These are phyloP conservation scores for Idaea straminata DNA, from an alignment of 2,888 invertebrate species.

Conservation along the genomic window DNA sequence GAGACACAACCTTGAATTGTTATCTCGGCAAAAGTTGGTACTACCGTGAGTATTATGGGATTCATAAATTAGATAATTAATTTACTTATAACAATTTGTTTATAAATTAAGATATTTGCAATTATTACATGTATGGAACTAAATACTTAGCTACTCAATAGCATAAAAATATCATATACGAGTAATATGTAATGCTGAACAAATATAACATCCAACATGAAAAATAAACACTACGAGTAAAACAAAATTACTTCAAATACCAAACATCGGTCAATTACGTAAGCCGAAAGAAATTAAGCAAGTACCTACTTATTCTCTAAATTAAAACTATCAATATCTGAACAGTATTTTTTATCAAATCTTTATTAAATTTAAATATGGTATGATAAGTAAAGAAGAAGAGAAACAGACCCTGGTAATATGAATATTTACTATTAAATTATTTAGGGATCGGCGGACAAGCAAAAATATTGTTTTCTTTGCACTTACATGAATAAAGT, in stretches of 20 bases:
- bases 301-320: not conserved
- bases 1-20: not conserved
- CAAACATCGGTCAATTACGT: too few relatives aligned
- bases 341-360: not conserved
- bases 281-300: too few relatives aligned
- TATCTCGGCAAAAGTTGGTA: not conserved
- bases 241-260: too few relatives aligned
- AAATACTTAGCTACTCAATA: too few relatives aligned
- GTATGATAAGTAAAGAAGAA: not conserved
- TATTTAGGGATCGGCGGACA: slow-evolving; percentile 73
- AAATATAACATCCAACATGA: too few relatives aligned
- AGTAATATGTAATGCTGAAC: too few relatives aligned
- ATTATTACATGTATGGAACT: too few relatives aligned
- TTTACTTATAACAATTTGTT: not conserved
- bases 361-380: not conserved
- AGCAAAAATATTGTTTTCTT: slow-evolving; percentile 76
- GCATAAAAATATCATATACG: too few relatives aligned
- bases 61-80: not conserved
- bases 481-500: slow-evolving; percentile 61
- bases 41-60: not conserved
- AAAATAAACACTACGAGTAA: too few relatives aligned
- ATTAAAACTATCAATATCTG: not conserved
- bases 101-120: too few relatives aligned
- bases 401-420: slow-evolving; percentile 30
- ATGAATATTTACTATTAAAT: slow-evolving; percentile 80